phyloP scores from a whole-genome alignment of 1,140 invertebrate species.

The Drosophila jambulina region DNA sequence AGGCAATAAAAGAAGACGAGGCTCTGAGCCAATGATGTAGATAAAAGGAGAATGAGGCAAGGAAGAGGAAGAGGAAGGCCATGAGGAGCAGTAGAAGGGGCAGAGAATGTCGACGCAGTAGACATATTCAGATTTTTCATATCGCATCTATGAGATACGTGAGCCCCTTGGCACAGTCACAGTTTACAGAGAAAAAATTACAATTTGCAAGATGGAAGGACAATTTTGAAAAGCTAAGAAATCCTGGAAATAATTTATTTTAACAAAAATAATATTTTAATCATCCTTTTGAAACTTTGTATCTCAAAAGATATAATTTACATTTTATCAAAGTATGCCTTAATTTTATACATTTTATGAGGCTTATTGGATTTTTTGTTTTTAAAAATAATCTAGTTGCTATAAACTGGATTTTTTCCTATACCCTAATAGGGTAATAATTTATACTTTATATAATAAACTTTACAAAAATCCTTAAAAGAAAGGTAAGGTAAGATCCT shows the following conservation, averaged over 20 bases:
- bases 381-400: too few species aligned
- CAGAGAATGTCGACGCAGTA: slow-evolving; percentile 15
- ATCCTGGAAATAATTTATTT: neutral
- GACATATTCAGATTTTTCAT: slow-evolving; percentile 45
- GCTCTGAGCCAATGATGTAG: slow-evolving; percentile 40
- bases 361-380: too few species aligned
- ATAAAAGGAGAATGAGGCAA: slow-evolving; percentile 24
- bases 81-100: neutral
- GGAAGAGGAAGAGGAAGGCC: neutral
- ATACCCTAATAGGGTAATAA: too few species aligned
- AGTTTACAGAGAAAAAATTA: slow-evolving; percentile 11
- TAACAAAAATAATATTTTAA: neutral
- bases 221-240: too few species aligned
- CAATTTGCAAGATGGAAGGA: neutral
- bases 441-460: neutral
- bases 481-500: slow-evolving; percentile 3
- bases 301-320: neutral
- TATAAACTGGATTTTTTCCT: too few species aligned
- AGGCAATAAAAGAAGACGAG: slow-evolving; percentile 47
- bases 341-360: too few species aligned
- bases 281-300: neutral
- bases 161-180: slow-evolving; percentile 25
- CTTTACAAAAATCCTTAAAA: too few species aligned
- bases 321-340: too few species aligned
- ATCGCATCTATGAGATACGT: slow-evolving; percentile 57